These are phyloP conservation scores for Dryomyza anilis DNA, from an alignment of 2,888 invertebrate genomes.

Conservation along the genomic window DNA sequence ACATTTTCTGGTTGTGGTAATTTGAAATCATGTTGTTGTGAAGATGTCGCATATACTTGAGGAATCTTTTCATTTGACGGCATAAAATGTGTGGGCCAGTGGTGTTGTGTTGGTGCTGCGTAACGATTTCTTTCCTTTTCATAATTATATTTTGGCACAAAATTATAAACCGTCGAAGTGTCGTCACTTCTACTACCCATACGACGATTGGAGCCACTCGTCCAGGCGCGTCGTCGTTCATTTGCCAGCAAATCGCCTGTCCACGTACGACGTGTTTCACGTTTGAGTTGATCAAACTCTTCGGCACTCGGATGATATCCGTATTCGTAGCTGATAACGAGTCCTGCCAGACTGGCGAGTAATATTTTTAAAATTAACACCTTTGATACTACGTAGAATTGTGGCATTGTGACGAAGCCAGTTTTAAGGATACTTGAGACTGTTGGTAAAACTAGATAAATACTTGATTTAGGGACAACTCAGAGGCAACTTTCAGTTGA, in stretches of 20 bases:
- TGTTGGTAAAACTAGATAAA: background rate
- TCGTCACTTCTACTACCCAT: background rate
- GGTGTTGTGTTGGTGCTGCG: background rate
- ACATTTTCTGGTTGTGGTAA: background rate
- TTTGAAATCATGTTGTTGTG: too few relatives aligned
- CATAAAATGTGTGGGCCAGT: background rate
- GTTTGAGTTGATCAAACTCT: constrained; percentile 50
- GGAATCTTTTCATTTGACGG: background rate
- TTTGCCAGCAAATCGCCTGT: constrained; percentile 45
- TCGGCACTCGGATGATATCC: constrained; percentile 58
- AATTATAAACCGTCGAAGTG: constrained; percentile 26
- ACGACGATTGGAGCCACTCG: background rate
- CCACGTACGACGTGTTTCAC: constrained; percentile 47
- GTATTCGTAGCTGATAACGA: constrained; percentile 44
- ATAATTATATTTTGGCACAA: constrained; percentile 47
- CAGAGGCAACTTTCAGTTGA: background rate
- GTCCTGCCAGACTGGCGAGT: constrained; percentile 32
- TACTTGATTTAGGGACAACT: background rate
- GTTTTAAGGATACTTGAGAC: background rate
- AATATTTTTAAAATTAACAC: constrained; percentile 43
- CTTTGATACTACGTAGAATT: constrained; percentile 40
- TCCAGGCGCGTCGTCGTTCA: constrained; percentile 32
- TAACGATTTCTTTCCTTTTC: constrained; percentile 11
- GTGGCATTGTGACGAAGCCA: constrained; percentile 37
- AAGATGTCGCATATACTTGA: background rate